Conservation (phyloP, 2,888 invertebrate species). For the Plemyria rubiginata region DNA sequence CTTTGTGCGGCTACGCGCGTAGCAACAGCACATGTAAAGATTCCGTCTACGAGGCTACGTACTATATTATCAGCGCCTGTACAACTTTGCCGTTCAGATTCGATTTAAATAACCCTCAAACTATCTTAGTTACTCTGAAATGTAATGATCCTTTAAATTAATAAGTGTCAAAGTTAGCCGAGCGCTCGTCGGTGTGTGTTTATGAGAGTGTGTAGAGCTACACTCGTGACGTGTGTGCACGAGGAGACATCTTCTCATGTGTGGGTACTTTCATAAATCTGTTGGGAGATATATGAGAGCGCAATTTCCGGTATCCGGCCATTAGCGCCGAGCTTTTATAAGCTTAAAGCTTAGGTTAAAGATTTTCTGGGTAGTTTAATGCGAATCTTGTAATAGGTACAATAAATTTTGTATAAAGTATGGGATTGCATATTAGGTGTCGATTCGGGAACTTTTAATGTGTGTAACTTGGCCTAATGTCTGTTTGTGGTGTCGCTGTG, state of each 20-base stretch:
- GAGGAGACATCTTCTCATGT: conserved; percentile 82
- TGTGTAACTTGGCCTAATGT: conserved; percentile 83
- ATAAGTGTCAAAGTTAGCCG: conserved; percentile 79
- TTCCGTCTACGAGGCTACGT: conserved; percentile 40
- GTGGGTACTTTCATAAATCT: conserved; percentile 95
- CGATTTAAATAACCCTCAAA: conserved; percentile 42
- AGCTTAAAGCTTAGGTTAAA: conserved; percentile 87
- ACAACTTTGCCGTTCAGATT: conserved; percentile 35
- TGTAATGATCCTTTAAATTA: conserved; percentile 79
- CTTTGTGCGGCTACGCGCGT: conserved; percentile 64
- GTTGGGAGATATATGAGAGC: conserved; percentile 95
- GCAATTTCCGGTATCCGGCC: conserved; percentile 96
- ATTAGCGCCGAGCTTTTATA: conserved; percentile 89
- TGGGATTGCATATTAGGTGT: conserved; percentile 85
- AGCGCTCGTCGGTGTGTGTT: conserved; percentile 52
- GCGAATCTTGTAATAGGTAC: conserved; percentile 85
- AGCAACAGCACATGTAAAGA: conserved; percentile 54
- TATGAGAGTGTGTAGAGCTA: conserved; percentile 47
- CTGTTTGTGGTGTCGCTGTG: conserved; percentile 61
- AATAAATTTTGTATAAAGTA: conserved; percentile 84
- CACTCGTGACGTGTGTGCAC: conserved; percentile 52
- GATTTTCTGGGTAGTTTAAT: conserved; percentile 86
- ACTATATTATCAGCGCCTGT: conserved; percentile 24
- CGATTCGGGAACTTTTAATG: conserved; percentile 83
- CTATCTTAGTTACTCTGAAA: conserved; percentile 60